Evolutionary conservation across 1,140 invertebrate genomes (phyloP).

Genomic region (Aleiodes sp.): DNA sequence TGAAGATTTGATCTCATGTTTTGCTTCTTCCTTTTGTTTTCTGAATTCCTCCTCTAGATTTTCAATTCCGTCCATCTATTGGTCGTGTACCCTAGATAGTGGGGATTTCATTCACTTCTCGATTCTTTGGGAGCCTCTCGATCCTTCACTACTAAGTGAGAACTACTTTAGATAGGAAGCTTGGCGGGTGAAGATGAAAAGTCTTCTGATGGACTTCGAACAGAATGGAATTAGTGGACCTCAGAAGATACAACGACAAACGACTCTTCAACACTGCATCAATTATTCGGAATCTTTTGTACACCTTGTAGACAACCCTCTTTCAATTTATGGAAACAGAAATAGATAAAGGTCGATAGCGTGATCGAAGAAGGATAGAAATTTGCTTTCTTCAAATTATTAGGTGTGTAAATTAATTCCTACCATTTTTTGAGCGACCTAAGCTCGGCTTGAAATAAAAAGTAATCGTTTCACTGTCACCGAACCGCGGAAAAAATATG

Average conservation of each 20-base stretch:
- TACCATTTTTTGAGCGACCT: no score
- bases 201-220: conserved; percentile 38
- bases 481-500: no score
- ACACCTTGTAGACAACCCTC: no score
- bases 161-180: conserved; percentile 41
- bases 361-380: no score
- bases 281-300: not conserved
- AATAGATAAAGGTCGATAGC: no score
- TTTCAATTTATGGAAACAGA: no score
- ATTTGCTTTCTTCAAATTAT: no score
- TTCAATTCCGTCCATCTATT: conserved; percentile 14
- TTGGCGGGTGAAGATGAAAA: conserved; percentile 40
- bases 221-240: conserved; percentile 38
- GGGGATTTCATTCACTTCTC: conserved; percentile 30
- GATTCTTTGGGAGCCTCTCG: conserved; percentile 24
- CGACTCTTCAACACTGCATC: conserved; percentile 18
- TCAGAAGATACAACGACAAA: conserved; percentile 23
- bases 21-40: conserved; percentile 23
- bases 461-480: no score
- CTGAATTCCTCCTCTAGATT: not conserved
- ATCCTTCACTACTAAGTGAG: conserved; percentile 40
- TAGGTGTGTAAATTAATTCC: no score
- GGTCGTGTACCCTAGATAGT: not conserved
- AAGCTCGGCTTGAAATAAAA: no score
- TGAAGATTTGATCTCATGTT: not conserved